These are phyloP conservation scores for Pyrgilauda ruficollis DNA, from an alignment of 2,113 vertebrate genomes.

Conservation along the genomic window DNA sequence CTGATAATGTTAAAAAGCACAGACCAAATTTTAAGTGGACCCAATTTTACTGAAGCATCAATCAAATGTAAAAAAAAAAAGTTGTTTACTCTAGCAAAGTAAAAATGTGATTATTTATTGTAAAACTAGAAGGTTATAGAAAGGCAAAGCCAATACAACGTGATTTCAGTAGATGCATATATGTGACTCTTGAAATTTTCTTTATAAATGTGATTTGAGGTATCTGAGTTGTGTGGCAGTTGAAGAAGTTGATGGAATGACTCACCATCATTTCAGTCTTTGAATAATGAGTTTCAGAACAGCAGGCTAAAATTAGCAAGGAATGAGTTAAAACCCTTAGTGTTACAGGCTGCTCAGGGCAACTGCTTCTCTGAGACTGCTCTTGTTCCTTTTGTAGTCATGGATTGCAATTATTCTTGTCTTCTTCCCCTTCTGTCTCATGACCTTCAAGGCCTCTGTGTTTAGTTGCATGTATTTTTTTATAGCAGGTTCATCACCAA, in stretches of 20 bases:
- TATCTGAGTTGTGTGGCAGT: neutral
- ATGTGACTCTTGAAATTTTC: neutral
- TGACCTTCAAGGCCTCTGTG: neutral
- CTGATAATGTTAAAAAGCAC: neutral
- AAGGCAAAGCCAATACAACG: neutral
- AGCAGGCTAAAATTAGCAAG: conserved; percentile 44
- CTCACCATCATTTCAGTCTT: conserved; percentile 14
- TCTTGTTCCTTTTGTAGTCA: neutral
- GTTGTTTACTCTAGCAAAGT: neutral
- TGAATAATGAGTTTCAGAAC: conserved; percentile 10
- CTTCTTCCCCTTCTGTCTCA: neutral
- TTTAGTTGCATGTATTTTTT: neutral
- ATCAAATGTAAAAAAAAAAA: neutral
- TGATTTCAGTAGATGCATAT: neutral
- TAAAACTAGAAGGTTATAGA: neutral
- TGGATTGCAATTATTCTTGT: neutral
- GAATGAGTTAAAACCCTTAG: conserved; percentile 41
- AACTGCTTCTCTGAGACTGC: neutral
- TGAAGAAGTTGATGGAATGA: conserved; percentile 16
- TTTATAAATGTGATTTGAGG: neutral
- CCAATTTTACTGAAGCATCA: neutral
- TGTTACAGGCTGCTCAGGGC: conserved; percentile 10
- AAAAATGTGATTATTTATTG: neutral
- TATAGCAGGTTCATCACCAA: neutral
- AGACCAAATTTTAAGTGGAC: neutral